Conservation (phyloP, 2,113 vertebrate genomes). For the Equus przewalskii region DNA sequence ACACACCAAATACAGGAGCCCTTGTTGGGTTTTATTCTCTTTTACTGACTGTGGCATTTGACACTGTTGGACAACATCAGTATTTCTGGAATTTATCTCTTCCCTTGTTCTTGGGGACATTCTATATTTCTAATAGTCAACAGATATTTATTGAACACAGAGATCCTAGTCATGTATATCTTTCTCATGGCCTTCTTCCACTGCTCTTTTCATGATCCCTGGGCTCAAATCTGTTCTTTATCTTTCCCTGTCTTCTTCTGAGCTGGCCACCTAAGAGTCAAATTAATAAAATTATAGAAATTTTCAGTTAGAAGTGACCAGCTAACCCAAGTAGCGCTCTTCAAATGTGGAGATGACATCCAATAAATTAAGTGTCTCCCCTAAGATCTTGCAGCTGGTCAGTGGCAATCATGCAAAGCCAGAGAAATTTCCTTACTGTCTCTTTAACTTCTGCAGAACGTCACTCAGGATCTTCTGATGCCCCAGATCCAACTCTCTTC, state of each 20-base stretch:
- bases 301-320: background rate
- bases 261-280: background rate
- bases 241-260: background rate
- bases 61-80: background rate
- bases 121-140: slow-evolving; percentile 15
- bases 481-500: background rate
- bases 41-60: background rate
- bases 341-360: background rate
- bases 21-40: background rate
- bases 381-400: background rate
- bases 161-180: background rate
- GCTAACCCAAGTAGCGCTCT: background rate
- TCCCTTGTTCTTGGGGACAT: background rate
- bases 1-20: background rate
- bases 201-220: background rate
- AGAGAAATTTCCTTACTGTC: background rate
- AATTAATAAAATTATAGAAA: background rate
- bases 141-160: background rate
- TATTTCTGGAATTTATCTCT: background rate
- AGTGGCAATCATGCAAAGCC: background rate
- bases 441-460: background rate
- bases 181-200: background rate
- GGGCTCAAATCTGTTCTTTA: background rate
- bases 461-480: background rate
- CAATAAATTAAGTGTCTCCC: background rate